These are phyloP conservation scores for Limnephilus auricula DNA, from an alignment of 2,888 invertebrate species.

Conservation along the genomic window DNA sequence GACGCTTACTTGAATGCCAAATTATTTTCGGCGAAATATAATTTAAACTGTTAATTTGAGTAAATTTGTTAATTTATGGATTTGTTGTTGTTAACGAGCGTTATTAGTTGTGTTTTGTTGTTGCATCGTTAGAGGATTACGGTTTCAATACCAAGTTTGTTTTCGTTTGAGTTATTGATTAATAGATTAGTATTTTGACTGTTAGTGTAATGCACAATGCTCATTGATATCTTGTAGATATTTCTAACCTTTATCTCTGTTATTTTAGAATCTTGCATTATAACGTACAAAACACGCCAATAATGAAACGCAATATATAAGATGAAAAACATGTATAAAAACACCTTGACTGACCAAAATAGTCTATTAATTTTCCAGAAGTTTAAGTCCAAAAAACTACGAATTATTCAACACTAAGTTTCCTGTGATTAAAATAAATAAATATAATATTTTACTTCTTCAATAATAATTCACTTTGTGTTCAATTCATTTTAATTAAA, in stretches of 20 bases:
- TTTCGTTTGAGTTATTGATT: neutral
- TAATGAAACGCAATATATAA: neutral
- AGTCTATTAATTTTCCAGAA: too few species aligned
- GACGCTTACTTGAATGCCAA: conserved; percentile 38
- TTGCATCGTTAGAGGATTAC: neutral
- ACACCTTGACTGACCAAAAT: neutral
- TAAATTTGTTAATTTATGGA: neutral
- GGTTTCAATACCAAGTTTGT: neutral
- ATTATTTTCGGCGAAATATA: conserved; percentile 11
- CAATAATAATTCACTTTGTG: too few species aligned
- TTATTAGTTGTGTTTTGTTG: neutral
- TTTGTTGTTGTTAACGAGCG: neutral
- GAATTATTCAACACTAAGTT: neutral
- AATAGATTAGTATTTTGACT: neutral
- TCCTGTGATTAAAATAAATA: too few species aligned
- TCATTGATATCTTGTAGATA: neutral
- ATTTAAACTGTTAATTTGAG: neutral
- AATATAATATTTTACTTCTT: too few species aligned
- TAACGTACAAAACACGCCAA: neutral
- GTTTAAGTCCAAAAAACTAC: neutral
- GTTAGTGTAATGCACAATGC: neutral
- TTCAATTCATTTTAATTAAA: too few species aligned
- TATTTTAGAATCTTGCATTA: neutral
- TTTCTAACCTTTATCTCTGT: neutral
- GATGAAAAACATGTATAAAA: neutral